These are phyloP conservation scores for Drosophila nigritarsus DNA, from an alignment of 2,888 invertebrate genomes.

Conservation along the genomic window DNA sequence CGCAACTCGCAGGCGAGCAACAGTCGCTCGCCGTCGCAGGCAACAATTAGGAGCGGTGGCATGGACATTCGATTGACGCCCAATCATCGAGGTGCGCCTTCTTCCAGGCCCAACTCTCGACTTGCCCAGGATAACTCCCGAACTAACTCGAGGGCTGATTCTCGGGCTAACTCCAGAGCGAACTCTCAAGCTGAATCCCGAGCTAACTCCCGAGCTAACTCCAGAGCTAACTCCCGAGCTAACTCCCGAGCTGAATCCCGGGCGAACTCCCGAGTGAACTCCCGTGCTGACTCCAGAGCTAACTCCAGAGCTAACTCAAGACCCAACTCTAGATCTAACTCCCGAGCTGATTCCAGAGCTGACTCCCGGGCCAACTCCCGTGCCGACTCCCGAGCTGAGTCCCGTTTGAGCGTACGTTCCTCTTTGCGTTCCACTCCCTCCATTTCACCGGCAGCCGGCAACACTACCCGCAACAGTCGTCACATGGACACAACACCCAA, in stretches of 20 bases:
- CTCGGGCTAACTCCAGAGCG: background rate
- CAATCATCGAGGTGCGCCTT: constrained; percentile 69
- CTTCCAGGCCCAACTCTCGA: constrained; percentile 70
- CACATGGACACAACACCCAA: constrained; percentile 48
- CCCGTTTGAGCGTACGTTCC: constrained; percentile 76
- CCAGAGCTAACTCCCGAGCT: constrained; percentile 53
- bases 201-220: constrained; percentile 29
- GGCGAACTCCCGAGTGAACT: constrained; percentile 20
- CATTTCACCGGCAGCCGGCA: constrained; percentile 59
- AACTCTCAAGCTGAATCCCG: background rate
- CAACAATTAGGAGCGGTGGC: constrained; percentile 41
- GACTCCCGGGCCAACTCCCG: constrained; percentile 72
- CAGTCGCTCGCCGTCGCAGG: constrained; percentile 75
- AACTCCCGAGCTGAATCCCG: constrained; percentile 23
- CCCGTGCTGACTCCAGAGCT: constrained; percentile 23
- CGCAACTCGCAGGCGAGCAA: constrained; percentile 70
- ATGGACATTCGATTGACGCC: constrained; percentile 48
- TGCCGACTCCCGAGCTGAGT: constrained; percentile 68
- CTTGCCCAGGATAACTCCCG: constrained; percentile 64
- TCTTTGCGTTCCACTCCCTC: constrained; percentile 66
- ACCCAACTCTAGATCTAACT: constrained; percentile 34
- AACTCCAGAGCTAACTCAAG: constrained; percentile 55
- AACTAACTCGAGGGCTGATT: constrained; percentile 2
- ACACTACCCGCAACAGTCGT: constrained; percentile 62
- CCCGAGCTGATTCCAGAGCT: constrained; percentile 40